A percentile compares a stretch with the other conserved stretches of the same genome.
Evolutionary conservation across 2,888 invertebrate genomes (phyloP).

Genomic region (Apotomis betuletana): DNA sequence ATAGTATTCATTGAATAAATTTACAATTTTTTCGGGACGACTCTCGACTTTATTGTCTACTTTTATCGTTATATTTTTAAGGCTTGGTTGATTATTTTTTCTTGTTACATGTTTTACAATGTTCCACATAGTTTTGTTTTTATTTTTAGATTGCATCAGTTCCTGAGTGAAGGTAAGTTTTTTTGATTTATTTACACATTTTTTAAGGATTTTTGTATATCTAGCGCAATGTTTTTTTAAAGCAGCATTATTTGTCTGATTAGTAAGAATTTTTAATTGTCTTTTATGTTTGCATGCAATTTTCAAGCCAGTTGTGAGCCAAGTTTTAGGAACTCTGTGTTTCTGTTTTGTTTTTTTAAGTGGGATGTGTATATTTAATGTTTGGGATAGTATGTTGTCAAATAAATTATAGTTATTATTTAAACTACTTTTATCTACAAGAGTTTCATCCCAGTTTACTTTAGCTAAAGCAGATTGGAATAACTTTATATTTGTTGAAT

Average conservation of each 20-base stretch:
- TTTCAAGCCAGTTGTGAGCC: conserved; percentile 1
- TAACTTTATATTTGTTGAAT: not conserved
- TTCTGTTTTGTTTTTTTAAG: not conserved
- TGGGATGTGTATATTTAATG: not conserved
- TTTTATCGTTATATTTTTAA: not conserved
- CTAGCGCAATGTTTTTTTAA: not conserved
- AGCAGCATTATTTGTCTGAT: not conserved
- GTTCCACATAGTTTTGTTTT: conserved; percentile 9
- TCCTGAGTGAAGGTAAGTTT: not conserved
- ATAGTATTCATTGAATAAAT: too few species aligned
- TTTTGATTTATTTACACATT: not conserved
- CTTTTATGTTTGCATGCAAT: conserved; percentile 2
- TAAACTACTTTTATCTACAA: not conserved
- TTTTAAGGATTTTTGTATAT: not conserved
- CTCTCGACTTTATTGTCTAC: not conserved
- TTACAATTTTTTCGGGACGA: too few species aligned
- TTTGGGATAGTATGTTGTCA: not conserved
- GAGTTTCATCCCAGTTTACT: not conserved
- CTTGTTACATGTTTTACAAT: not conserved
- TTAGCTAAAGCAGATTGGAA: not conserved
- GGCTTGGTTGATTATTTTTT: not conserved
- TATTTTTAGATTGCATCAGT: not conserved
- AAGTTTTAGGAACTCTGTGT: not conserved
- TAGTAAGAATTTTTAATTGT: not conserved
- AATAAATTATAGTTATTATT: not conserved